A percentile compares a stretch with the other conserved stretches of the same genome.
Conservation (phyloP, 2,888 invertebrate genomes). For the Callosobruchus maculatus region DNA sequence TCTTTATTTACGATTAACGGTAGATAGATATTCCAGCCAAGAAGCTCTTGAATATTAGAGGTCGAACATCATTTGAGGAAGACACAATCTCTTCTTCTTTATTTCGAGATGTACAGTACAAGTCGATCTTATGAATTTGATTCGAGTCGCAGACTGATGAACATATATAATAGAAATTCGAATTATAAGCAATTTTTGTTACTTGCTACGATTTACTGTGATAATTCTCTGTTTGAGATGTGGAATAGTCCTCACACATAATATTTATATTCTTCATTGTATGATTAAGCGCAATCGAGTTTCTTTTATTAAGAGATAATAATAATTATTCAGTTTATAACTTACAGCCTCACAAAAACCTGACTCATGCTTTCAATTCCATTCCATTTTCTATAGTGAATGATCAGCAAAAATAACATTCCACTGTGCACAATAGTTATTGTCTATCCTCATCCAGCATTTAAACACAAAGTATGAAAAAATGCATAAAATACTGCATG, state of each 20-base stretch:
- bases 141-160: not conserved
- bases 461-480: not conserved
- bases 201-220: not conserved
- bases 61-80: not conserved
- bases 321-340: not conserved
- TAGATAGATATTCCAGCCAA: slow-evolving; percentile 16
- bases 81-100: not conserved
- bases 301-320: not conserved
- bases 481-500: not conserved
- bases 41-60: not conserved
- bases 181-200: not conserved
- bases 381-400: not conserved
- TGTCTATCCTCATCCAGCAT: not conserved
- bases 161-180: not conserved
- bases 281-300: not conserved
- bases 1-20: slow-evolving; percentile 20
- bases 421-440: not conserved
- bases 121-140: not conserved
- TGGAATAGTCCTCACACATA: not conserved
- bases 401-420: not conserved
- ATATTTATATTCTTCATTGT: not conserved
- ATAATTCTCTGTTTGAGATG: not conserved
- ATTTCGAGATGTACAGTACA: not conserved
- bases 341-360: not conserved
- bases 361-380: not conserved